These are phyloP conservation scores for Pyralis farinalis DNA, from an alignment of 2,888 invertebrate genomes.

Conservation along the genomic window DNA sequence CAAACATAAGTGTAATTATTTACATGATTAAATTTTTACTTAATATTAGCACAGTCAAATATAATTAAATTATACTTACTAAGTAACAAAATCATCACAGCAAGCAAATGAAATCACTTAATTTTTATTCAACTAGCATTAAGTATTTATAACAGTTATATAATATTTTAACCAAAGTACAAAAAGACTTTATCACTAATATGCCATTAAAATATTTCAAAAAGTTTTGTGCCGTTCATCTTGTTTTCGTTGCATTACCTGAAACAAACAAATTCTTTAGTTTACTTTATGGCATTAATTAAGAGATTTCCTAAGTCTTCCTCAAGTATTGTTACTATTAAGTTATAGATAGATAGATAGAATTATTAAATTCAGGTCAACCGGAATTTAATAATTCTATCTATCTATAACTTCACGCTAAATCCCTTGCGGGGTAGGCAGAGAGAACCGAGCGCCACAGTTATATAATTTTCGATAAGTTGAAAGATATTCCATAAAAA, in stretches of 20 bases:
- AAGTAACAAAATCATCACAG: conserved; percentile 25
- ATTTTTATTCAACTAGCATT: conserved; percentile 2
- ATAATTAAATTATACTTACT: neutral
- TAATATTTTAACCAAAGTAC: neutral
- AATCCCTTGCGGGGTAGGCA: too few species aligned
- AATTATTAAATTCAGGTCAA: too few species aligned
- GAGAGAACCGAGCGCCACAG: too few species aligned
- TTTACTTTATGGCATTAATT: too few species aligned
- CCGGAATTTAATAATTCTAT: too few species aligned
- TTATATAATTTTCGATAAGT: too few species aligned
- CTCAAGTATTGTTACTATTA: too few species aligned
- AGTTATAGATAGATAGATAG: too few species aligned
- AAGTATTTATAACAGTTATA: conserved; percentile 3
- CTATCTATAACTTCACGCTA: too few species aligned
- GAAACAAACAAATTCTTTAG: conserved; percentile 15
- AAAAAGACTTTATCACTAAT: neutral
- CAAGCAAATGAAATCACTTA: conserved; percentile 26
- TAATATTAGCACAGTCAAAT: neutral
- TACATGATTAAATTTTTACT: too few species aligned
- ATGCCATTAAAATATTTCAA: neutral
- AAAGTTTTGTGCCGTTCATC: conserved; percentile 1
- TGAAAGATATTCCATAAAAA: too few species aligned
- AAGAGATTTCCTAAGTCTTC: too few species aligned
- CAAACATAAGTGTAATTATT: neutral
- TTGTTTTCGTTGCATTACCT: conserved; percentile 13